Conservation (phyloP, 1,140 invertebrate genomes). For the Rhagoletis pomonella region DNA sequence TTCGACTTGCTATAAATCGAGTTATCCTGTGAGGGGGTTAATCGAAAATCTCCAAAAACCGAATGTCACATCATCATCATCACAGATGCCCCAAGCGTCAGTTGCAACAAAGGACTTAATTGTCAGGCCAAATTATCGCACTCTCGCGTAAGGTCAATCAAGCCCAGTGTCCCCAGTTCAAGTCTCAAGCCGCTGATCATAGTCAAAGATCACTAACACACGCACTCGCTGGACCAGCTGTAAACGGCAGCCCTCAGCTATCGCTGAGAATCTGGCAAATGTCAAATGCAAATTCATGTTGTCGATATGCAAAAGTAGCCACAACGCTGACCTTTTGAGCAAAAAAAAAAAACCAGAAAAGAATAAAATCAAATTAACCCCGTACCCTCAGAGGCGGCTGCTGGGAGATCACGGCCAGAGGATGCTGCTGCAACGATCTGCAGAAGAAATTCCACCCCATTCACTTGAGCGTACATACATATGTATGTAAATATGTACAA, state of each 20-base stretch:
- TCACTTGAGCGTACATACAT: neutral
- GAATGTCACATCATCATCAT: neutral
- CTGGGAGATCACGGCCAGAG: conserved; percentile 2
- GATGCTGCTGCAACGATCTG: conserved; percentile 5
- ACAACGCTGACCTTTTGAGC: neutral
- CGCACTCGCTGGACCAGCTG: neutral
- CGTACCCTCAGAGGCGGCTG: conserved; percentile 6
- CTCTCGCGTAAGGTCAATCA: conserved; percentile 7
- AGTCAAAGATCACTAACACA: conserved; percentile 1
- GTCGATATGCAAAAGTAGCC: conserved; percentile 34
- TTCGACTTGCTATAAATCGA: no score
- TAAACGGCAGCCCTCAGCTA: no score
- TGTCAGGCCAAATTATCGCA: neutral
- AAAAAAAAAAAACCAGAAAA: neutral
- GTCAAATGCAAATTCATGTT: conserved; percentile 47
- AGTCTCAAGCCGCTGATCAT: neutral
- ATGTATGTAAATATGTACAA: neutral
- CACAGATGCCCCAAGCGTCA: no score
- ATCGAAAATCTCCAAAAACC: neutral
- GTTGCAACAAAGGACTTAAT: neutral
- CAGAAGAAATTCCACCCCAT: neutral
- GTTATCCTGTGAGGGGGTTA: no score
- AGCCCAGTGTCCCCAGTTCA: neutral
- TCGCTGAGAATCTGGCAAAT: neutral
- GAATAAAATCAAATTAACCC: conserved; percentile 47